phyloP scores from a whole-genome alignment of 2,888 invertebrate species.

The Rhingia campestris region DNA sequence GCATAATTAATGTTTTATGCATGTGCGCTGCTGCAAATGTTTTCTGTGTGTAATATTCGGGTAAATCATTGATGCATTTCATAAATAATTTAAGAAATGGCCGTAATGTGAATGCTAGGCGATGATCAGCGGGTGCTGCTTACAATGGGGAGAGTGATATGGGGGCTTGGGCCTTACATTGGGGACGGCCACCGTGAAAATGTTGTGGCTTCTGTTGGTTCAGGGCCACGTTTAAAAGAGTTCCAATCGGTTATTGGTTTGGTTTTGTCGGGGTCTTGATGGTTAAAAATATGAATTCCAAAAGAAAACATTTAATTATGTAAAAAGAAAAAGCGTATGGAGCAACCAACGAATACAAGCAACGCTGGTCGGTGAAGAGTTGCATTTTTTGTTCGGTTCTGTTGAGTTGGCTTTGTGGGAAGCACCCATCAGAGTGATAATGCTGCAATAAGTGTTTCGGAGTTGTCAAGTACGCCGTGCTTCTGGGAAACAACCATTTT shows the following conservation, averaged over 20 bases:
- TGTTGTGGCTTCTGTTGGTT: constrained; percentile 49
- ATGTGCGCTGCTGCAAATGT: constrained; percentile 62
- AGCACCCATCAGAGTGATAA: not conserved
- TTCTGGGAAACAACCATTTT: too few species aligned
- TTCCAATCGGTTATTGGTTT: constrained; percentile 38
- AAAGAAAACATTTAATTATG: constrained; percentile 31
- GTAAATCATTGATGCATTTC: constrained; percentile 58
- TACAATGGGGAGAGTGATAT: constrained; percentile 5
- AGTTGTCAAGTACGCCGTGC: too few species aligned
- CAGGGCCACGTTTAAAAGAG: constrained; percentile 45
- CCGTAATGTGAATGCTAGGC: constrained; percentile 20
- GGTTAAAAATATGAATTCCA: not conserved
- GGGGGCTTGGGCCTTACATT: constrained; percentile 13
- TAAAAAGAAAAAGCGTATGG: constrained; percentile 10
- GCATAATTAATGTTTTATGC: constrained; percentile 73
- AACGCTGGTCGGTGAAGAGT: constrained; percentile 1
- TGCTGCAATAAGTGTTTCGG: too few species aligned
- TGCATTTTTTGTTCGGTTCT: constrained; percentile 8
- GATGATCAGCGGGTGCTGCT: constrained; percentile 4
- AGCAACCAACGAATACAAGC: not conserved
- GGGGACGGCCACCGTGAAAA: constrained; percentile 21
- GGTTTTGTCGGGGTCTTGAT: constrained; percentile 17
- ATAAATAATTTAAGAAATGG: constrained; percentile 63
- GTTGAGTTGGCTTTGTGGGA: constrained; percentile 41
- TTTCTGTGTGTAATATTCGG: constrained; percentile 65